Conservation (phyloP, 2,113 vertebrate genomes). For the Vidua macroura region DNA sequence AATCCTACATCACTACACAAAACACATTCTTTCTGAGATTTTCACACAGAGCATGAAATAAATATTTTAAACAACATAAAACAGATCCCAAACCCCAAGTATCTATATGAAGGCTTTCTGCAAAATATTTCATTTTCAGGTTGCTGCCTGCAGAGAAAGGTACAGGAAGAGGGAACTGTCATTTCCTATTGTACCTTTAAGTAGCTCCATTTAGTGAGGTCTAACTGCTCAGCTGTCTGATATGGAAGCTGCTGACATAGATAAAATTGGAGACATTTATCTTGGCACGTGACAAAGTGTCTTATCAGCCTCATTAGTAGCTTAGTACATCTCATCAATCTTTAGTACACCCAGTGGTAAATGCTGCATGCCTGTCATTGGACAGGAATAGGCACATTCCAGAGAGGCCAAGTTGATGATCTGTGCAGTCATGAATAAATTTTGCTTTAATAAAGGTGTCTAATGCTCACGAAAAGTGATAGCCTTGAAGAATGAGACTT, state of each 20-base stretch:
- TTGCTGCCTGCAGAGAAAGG: background rate
- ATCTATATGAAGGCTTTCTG: background rate
- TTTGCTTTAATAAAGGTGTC: constrained; percentile 61
- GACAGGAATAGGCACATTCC: constrained; percentile 42
- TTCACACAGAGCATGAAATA: background rate
- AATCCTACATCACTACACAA: background rate
- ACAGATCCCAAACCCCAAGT: background rate
- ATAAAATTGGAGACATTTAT: constrained; percentile 58
- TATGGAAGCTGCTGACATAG: constrained; percentile 31
- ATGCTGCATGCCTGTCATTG: constrained; percentile 37
- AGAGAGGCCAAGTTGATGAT: constrained; percentile 52
- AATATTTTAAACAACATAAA: background rate
- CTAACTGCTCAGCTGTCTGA: constrained; percentile 42
- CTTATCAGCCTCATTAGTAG: constrained; percentile 65
- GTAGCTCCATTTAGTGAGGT: constrained; percentile 13
- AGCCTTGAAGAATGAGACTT: constrained; percentile 48
- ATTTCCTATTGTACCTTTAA: constrained; percentile 16
- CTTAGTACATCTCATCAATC: constrained; percentile 59
- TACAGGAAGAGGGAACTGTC: background rate
- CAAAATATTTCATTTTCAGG: background rate
- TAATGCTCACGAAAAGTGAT: constrained; percentile 39
- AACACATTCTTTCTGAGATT: background rate
- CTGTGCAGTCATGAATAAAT: constrained; percentile 63
- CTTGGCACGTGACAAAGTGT: constrained; percentile 59
- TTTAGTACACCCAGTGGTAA: constrained; percentile 49